phyloP scores from a whole-genome alignment of 64 coral and sea anemone species.

The Dendrophyllia cribrosa region DNA sequence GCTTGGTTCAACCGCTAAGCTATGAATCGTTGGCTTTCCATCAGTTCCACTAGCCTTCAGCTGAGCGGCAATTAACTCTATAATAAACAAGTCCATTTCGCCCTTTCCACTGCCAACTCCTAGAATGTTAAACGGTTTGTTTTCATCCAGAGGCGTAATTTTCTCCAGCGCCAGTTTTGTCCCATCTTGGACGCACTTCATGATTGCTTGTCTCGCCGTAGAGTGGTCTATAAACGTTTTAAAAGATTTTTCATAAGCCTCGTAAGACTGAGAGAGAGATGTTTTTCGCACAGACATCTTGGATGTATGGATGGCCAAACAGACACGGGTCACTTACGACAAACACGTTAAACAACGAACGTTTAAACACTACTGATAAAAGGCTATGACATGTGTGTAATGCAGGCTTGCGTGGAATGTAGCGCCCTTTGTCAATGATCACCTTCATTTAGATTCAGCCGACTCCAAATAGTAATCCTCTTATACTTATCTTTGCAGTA shows the following conservation, averaged over 20 bases:
- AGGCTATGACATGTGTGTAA: neutral
- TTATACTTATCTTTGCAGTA: neutral
- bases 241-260: constrained; percentile 35
- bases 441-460: neutral
- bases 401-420: neutral
- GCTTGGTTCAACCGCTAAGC: constrained; percentile 19
- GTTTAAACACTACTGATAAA: neutral
- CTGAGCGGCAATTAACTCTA: neutral
- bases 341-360: neutral
- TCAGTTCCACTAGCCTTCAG: neutral
- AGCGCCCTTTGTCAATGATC: neutral
- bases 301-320: neutral
- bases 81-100: constrained; percentile 14
- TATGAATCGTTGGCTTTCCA: constrained; percentile 5
- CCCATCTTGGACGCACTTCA: constrained; percentile 30
- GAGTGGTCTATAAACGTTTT: constrained; percentile 28
- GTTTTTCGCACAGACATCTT: constrained; percentile 8
- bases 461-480: neutral
- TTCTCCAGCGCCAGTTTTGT: constrained; percentile 8
- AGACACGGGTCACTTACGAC: neutral
- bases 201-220: constrained; percentile 30
- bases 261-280: constrained; percentile 1
- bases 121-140: constrained; percentile 3
- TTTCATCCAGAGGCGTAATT: neutral
- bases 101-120: constrained; percentile 34